phyloP scores from a whole-genome alignment of 53 echinoderm and acorn worm genomes.

The Glandiceps talaboti region DNA sequence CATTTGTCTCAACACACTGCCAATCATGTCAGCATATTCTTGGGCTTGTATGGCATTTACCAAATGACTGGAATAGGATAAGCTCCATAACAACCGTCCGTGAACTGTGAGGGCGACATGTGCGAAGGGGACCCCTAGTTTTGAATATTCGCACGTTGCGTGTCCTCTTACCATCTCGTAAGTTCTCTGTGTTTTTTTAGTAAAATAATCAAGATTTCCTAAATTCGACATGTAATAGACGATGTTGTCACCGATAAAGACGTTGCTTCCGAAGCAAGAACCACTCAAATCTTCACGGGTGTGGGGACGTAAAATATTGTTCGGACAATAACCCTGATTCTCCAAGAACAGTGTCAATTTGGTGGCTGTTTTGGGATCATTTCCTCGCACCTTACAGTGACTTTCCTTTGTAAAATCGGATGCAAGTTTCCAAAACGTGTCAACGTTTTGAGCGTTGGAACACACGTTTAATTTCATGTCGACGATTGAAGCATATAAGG shows the following conservation, averaged over 20 bases:
- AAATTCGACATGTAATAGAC: neutral
- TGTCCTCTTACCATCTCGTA: neutral
- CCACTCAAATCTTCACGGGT: too few species aligned
- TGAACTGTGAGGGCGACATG: neutral
- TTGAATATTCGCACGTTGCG: neutral
- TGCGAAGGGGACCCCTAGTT: neutral
- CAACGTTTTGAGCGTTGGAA: neutral
- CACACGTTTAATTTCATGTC: neutral
- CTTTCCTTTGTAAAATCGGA: neutral
- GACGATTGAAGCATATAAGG: neutral
- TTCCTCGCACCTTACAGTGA: neutral
- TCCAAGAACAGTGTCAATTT: neutral
- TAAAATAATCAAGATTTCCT: neutral
- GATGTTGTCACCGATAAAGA: neutral
- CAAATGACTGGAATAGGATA: neutral
- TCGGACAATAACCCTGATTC: too few species aligned
- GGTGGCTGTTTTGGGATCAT: neutral
- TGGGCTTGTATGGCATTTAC: neutral
- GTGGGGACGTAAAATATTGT: too few species aligned
- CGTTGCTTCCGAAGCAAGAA: neutral
- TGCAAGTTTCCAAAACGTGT: neutral
- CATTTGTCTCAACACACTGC: neutral
- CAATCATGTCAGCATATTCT: neutral
- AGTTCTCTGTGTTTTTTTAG: neutral
- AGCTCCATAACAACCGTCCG: neutral